Conservation (phyloP, 2,113 vertebrate genomes). For the Macrotis lagotis region DNA sequence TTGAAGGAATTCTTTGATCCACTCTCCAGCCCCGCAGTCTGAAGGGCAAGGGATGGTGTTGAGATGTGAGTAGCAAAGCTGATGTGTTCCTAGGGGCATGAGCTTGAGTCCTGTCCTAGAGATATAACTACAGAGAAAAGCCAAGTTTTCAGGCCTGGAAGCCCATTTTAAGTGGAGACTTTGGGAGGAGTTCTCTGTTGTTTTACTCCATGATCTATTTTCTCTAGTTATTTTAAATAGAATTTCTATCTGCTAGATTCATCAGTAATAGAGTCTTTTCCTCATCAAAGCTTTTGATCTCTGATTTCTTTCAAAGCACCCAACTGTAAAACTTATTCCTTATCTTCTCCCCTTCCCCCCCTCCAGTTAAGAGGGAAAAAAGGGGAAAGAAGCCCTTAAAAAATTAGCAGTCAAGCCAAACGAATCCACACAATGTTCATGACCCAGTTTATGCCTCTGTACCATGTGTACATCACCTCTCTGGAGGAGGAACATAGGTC, state of each 20-base stretch:
- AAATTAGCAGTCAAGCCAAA: not conserved
- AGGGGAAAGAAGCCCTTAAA: not conserved
- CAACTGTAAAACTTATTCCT: not conserved
- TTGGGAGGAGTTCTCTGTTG: not conserved
- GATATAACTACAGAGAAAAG: not conserved
- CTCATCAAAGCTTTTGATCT: not conserved
- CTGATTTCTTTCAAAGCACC: not conserved
- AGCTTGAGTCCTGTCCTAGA: not conserved
- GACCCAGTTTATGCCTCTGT: no score
- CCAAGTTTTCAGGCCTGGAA: not conserved
- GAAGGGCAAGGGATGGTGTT: not conserved
- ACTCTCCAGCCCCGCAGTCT: not conserved
- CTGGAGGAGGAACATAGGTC: not conserved
- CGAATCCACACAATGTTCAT: not conserved
- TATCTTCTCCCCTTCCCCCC: not conserved
- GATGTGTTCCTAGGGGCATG: not conserved
- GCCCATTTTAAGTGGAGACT: not conserved
- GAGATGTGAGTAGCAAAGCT: not conserved
- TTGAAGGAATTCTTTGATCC: not conserved
- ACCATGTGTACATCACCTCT: not conserved
- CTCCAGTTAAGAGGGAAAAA: not conserved
- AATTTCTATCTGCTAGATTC: not conserved
- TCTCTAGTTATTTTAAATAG: not conserved
- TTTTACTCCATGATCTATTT: not conserved
- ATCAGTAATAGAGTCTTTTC: not conserved